Evolutionary conservation across 1,140 invertebrate genomes (phyloP).

Genomic region (Leptinotarsa defecta): DNA sequence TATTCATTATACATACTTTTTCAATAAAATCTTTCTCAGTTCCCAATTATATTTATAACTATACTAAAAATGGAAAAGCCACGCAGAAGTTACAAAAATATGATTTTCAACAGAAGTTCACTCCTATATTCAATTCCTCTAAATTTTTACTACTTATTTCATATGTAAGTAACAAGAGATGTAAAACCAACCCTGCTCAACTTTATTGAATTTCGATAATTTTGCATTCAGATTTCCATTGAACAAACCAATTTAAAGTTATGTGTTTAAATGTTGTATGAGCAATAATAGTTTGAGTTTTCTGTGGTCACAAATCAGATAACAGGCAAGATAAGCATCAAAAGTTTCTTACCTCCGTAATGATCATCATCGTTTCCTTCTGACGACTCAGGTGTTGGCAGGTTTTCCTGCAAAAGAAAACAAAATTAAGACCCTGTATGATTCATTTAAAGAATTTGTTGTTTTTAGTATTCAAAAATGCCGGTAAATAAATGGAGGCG

Average conservation of each 20-base stretch:
- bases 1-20: no score
- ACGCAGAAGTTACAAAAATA: no score
- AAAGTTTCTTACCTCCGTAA: constrained; percentile 64
- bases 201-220: constrained; percentile 5
- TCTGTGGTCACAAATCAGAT: no score
- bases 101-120: no score
- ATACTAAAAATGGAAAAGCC: no score
- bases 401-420: constrained; percentile 70
- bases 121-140: no score
- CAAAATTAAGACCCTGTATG: background rate
- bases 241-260: background rate
- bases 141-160: no score
- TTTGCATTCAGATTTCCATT: background rate
- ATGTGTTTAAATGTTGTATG: background rate
- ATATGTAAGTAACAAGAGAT: background rate
- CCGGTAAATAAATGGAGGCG: background rate
- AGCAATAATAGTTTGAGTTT: background rate
- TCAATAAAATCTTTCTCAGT: no score
- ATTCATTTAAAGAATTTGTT: background rate
- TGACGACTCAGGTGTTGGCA: constrained; percentile 68
- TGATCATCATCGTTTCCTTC: constrained; percentile 74
- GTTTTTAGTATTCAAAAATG: background rate
- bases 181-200: constrained; percentile 20
- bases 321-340: background rate
- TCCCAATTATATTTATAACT: no score